Conservation (phyloP, 2,797 vertebrate genomes). For the Enoplosus armatus region DNA sequence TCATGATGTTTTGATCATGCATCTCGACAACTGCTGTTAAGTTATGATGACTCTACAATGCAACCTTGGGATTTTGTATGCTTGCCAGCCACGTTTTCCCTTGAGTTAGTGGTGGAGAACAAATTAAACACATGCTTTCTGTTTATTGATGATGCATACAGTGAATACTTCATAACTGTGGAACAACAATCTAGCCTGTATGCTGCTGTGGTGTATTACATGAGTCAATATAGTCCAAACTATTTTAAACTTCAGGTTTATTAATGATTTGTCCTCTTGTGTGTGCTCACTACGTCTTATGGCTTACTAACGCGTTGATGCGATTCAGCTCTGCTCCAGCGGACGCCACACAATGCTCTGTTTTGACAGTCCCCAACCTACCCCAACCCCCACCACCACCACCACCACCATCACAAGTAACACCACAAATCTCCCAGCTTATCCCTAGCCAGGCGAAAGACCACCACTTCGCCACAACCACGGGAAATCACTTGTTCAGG, state of each 20-base stretch:
- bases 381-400: constrained; percentile 3
- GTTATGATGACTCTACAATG: constrained; percentile 1
- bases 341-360: constrained; percentile 58
- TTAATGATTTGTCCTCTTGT: constrained; percentile 13
- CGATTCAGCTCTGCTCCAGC: constrained; percentile 49
- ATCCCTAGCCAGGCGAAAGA: constrained; percentile 66
- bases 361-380: constrained; percentile 54
- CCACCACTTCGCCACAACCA: constrained; percentile 55
- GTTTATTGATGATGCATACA: constrained; percentile 17
- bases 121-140: constrained; percentile 19
- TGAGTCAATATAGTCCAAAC: not conserved
- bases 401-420: constrained; percentile 46
- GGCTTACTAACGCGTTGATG: constrained; percentile 53
- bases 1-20: constrained; percentile 36
- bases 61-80: constrained; percentile 19
- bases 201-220: not conserved
- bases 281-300: constrained; percentile 18
- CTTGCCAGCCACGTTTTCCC: constrained; percentile 3
- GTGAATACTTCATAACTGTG: constrained; percentile 5
- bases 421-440: constrained; percentile 70
- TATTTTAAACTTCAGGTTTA: not conserved
- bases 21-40: constrained; percentile 7
- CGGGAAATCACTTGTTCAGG: constrained; percentile 69
- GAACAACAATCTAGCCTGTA: not conserved
- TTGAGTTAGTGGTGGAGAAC: constrained; percentile 13